Base-by-base conservation (phyloP, 2,113 vertebrate genomes). In the Brevimyrus niger region DNA sequence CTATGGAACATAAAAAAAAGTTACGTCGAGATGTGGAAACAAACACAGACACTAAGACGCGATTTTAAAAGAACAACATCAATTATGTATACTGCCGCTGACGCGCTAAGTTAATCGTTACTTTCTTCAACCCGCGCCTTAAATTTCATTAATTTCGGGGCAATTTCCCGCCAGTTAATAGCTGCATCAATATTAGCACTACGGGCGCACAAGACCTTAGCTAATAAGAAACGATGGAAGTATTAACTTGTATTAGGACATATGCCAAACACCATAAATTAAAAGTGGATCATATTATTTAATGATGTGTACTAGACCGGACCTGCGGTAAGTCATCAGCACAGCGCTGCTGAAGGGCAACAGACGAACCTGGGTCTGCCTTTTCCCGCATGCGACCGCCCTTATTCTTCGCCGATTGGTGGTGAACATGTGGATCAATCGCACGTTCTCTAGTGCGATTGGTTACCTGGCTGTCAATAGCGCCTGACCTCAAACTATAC, bases 341-440 rank as follows among this genome's bases (percentile, higher is more conserved):
- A 23, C 23, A 0, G 21, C 17, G 44, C 46, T 42, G 50, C 38
- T 84, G 82, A 46, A 84, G 82, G 82, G 82, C 82, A 87, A 27
- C 85, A 35, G 11, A 27, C 13, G 85, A 27, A 85, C 89, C 61
- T 90, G 90, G 90, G 90, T 92, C 94, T 84, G 93, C 95, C 95
- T 94, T 94, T 96, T 96, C 95, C 96, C 95, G 96, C 94, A 95
- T 91, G 91, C 92, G 92, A 92, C 95, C 94, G 93, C 95, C 95
- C 93, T 65, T 69, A 31, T 65, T 90, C 31, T 48, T 23, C 89
- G 83, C 61, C 88, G 21, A 95, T 95, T 95, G 94, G 95, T 87
- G 86, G 15, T 0, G 38, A 3, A 87, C 87, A 61, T 83, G 92
- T 92, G 93, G 92, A 69, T 95, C 94, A 93, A 61, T 89, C 0